Conservation (phyloP, 2,888 invertebrate species). For the Drosophila meridionalis region DNA sequence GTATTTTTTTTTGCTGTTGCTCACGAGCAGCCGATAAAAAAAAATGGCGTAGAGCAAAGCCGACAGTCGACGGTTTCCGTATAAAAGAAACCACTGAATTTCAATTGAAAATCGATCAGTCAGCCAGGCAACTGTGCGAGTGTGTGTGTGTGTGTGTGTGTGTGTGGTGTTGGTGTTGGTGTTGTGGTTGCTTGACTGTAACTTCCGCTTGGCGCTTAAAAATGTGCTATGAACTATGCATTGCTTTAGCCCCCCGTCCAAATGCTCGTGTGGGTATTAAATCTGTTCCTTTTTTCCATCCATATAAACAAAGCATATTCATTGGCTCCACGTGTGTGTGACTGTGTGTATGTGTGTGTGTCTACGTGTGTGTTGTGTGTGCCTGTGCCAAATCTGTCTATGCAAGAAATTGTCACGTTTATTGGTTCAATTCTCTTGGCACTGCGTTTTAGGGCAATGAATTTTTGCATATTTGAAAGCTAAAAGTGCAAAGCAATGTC, state of each 20-base stretch:
- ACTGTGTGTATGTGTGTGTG: slow-evolving; percentile 7
- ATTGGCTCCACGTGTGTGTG: slow-evolving; percentile 21
- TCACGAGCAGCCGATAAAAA: slow-evolving; percentile 7
- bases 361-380: slow-evolving; percentile 14
- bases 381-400: slow-evolving; percentile 46
- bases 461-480: slow-evolving; percentile 42
- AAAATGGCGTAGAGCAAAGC: slow-evolving; percentile 30
- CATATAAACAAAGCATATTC: slow-evolving; percentile 66
- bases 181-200: slow-evolving; percentile 47
- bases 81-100: slow-evolving; percentile 73
- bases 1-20: slow-evolving; percentile 2
- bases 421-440: slow-evolving; percentile 46
- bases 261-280: slow-evolving; percentile 37
- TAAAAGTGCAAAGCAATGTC: slow-evolving; percentile 51
- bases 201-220: slow-evolving; percentile 62
- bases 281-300: slow-evolving; percentile 15
- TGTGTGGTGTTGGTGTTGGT: slow-evolving; percentile 16
- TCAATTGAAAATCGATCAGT: slow-evolving; percentile 78
- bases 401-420: slow-evolving; percentile 64
- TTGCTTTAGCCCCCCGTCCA: slow-evolving; percentile 14
- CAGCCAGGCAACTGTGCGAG: slow-evolving; percentile 13
- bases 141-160: neutral
- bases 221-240: slow-evolving; percentile 69
- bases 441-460: slow-evolving; percentile 49
- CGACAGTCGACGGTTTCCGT: slow-evolving; percentile 38